Base-by-base conservation (phyloP, 2,113 vertebrate genomes). In the Cephalopterus ornatus region DNA sequence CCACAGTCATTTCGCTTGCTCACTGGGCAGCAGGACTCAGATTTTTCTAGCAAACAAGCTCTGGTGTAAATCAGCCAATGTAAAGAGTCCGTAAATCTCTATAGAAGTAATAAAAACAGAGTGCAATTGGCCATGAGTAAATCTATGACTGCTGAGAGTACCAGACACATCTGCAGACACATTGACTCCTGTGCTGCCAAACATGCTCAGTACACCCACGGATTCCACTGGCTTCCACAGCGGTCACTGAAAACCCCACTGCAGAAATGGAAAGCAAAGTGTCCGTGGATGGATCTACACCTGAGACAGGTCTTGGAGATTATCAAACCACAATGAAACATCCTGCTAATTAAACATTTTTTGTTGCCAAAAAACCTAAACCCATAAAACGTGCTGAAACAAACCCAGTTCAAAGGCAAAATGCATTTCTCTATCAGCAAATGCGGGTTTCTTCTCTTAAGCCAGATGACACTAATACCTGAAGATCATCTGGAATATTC, bases 51-150 rank as follows among this genome's bases (percentile, higher is more conserved):
- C 85, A 92, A 95, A 95, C 82, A 93, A 94, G 67, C 72, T 91
- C 81, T 94, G 11, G 3, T 91, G 82, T 93, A 77, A 91, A 95
- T 91, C 90, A 96, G 95, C 94, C 94, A 94, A 95, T 89, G 95
- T 91, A 95, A 96, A 95, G 88, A 95, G 92, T 95, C 87, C 12
- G 5, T 94, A 97, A 96, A 97, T 97, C 92, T 96, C 93, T 79
- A 73, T 41, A 94, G 83, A 93, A 94, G 90, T 77, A 95, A 95
- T 94, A 96, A 96, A 97, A 96, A 86, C 80, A 94, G 33, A 52
- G 62, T 24, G 73, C 88, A 96, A 94, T 55, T 96, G 96, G 93
- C 83, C 95, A 95, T 6, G 30, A 55, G 83, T 88, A 50, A 58
- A 95, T 95, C 95, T 97, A 96, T 72, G 47, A 68, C 78, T 78